A percentile compares a stretch with the other conserved stretches of the same genome.
These are phyloP conservation scores for Resseliella maxima DNA, from an alignment of 2,888 invertebrate genomes.

Conservation along the genomic window DNA sequence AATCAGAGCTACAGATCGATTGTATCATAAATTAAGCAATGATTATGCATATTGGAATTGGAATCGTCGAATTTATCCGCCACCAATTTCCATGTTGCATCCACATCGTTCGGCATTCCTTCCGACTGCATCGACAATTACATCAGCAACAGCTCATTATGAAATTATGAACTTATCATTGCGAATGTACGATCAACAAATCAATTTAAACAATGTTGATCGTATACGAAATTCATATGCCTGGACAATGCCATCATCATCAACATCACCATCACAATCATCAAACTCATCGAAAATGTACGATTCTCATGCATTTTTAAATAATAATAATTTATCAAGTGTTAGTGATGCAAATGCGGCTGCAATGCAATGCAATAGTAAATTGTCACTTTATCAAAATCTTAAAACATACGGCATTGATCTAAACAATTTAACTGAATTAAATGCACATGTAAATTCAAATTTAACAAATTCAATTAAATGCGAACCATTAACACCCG, in stretches of 20 bases:
- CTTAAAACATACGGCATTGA: constrained; percentile 20
- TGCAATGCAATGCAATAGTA: neutral
- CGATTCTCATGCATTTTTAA: neutral
- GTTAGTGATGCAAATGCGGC: neutral
- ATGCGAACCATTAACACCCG: neutral
- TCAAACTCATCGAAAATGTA: constrained; percentile 9
- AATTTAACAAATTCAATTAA: neutral
- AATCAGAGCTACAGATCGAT: neutral
- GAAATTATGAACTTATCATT: constrained; percentile 25
- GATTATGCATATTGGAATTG: constrained; percentile 39
- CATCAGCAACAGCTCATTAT: constrained; percentile 26
- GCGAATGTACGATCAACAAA: constrained; percentile 46
- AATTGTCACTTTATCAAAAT: constrained; percentile 1
- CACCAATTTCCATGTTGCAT: constrained; percentile 14
- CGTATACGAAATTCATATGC: constrained; percentile 13
- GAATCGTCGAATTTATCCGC: constrained; percentile 39
- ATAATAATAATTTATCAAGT: neutral
- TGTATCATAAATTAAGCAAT: constrained; percentile 9
- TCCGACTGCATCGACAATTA: neutral
- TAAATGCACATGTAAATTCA: constrained; percentile 1
- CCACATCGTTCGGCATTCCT: neutral
- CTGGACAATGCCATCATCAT: constrained; percentile 11
- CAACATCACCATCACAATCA: too few relatives aligned
- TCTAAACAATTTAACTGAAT: constrained; percentile 17
- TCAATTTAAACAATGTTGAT: constrained; percentile 8